Evolutionary conservation across 1,140 invertebrate genomes (phyloP), one percentile per base, ranked within the genome.

Genomic region (Teleopsis dalmanni): DNA sequence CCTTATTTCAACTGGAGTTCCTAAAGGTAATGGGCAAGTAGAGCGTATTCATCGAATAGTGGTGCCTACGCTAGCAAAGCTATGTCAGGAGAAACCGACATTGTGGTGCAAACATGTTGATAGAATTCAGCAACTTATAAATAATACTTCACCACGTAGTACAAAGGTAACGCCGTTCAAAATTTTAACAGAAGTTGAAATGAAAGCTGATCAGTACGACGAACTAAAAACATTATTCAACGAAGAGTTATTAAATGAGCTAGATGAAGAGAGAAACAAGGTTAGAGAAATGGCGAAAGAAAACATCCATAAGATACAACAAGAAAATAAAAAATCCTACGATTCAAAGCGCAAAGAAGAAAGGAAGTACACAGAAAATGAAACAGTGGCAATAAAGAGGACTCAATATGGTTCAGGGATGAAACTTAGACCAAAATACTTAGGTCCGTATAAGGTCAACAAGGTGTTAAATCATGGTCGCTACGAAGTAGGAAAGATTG

Each of bases 121-220:
- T 6, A 45, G 27, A 26, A 46, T 64, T 4, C 62, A 71, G 45
- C 42, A 55, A 41, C 43, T 38, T 10, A 25, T 73, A 18, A 72
- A 72, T 47, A 55, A 46, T 5, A 65, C 65, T 1, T 58, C 42
- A 11, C 60, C 67, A 11, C 38, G 63, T 43, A 63, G 59, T 35
- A 70, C 62, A 1, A 54, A 54, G 4, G 55, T 16, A 0, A 59
- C 62, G 5, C 71, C 65, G 1, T 71, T 71, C 50, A 36, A 69
- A 25, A 4, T 73, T 7, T 21, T 72, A 9, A 49, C 57, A 29
- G 62, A 63, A 8, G 52, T 55, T 2, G 53, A 58, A 34, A 59
- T 70, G 50, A 54, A n/a, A n/a, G n/a, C n/a, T n/a, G n/a, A n/a
- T n/a, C n/a, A n/a, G n/a, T n/a, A n/a, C n/a, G n/a, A n/a, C n/a